Percentiles rank a stretch among this genome's conserved stretches.
Conservation (phyloP, 2,797 vertebrate species). For the Peromyscus eremicus region DNA sequence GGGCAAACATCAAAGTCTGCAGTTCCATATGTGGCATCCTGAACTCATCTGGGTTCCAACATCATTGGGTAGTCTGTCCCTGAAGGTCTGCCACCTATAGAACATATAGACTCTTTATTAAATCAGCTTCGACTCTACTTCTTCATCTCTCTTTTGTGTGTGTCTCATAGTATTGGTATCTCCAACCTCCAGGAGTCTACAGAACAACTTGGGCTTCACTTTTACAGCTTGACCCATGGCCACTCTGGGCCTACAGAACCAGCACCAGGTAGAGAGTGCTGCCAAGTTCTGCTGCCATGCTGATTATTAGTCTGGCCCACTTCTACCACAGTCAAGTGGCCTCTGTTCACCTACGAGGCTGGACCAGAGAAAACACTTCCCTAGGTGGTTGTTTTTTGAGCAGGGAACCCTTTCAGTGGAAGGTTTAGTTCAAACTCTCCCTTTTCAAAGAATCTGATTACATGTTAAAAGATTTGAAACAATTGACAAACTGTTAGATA, state of each 20-base stretch:
- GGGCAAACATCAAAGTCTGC: background rate
- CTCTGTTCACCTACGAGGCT: background rate
- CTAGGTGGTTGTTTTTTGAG: background rate
- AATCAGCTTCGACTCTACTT: background rate
- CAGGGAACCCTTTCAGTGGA: background rate
- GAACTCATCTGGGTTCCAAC: background rate
- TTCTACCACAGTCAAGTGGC: background rate
- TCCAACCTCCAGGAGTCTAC: background rate
- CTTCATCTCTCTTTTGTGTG: background rate
- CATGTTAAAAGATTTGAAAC: background rate
- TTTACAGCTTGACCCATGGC: background rate
- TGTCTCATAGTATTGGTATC: background rate
- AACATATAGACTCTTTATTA: no score
- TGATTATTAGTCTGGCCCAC: background rate
- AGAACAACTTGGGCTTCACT: background rate
- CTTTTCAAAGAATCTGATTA: background rate
- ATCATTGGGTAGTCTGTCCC: background rate
- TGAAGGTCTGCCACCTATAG: background rate
- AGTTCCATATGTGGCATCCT: background rate
- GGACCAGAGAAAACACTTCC: background rate
- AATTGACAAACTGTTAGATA: background rate
- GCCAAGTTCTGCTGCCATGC: background rate
- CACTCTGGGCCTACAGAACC: background rate
- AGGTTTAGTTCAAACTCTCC: background rate
- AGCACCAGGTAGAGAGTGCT: background rate